Conservation (phyloP, 2,797 vertebrate genomes). For the Karalla daura region DNA sequence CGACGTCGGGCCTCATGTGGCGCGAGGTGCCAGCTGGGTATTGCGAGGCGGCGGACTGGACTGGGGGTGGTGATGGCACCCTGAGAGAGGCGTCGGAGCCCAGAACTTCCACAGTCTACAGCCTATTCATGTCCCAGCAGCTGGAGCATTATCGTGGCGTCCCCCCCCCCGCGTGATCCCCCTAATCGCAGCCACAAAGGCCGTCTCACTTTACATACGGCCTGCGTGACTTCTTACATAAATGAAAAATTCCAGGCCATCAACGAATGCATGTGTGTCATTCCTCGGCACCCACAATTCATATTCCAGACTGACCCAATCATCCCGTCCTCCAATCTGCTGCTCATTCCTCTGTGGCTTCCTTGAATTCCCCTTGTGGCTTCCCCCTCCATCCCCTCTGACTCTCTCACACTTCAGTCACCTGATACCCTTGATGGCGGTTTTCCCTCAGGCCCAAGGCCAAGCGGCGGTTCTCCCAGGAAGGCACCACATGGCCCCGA, state of each 20-base stretch:
- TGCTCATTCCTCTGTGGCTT: conserved; percentile 24
- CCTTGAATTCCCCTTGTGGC: conserved; percentile 6
- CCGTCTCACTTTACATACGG: conserved; percentile 64
- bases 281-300: conserved; percentile 48
- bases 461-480: conserved; percentile 41
- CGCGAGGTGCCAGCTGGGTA: conserved; percentile 56
- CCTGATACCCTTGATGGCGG: conserved; percentile 72
- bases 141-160: conserved; percentile 69
- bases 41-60: conserved; percentile 35
- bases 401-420: conserved; percentile 62
- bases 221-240: conserved; percentile 50
- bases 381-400: conserved; percentile 22
- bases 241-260: conserved; percentile 50
- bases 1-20: conserved; percentile 68
- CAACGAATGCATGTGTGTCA: conserved; percentile 40
- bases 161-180: conserved; percentile 27
- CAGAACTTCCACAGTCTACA: conserved; percentile 59
- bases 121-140: conserved; percentile 69
- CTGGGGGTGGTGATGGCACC: conserved; percentile 7
- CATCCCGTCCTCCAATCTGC: conserved; percentile 13
- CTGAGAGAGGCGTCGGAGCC: conserved; percentile 27
- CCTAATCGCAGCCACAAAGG: conserved; percentile 61
- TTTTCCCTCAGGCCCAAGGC: conserved; percentile 50
- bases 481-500: conserved; percentile 59
- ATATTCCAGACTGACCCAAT: conserved; percentile 40